A percentile compares a stretch with the other conserved stretches of the same genome.
Conservation (phyloP, 2,797 vertebrate species). For the Neomorphus geoffroyi region DNA sequence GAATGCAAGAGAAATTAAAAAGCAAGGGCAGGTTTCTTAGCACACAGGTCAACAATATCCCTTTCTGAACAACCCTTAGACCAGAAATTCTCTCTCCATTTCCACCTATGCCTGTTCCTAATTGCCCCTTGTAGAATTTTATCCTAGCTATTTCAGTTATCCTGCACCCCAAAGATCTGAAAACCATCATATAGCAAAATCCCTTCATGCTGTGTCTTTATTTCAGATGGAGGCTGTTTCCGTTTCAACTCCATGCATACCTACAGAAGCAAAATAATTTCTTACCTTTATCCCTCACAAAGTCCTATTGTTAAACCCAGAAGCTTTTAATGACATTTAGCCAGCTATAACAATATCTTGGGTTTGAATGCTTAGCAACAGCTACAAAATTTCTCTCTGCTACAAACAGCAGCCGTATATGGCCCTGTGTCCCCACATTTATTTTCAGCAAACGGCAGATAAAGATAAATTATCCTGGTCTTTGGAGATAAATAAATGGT, state of each 20-base stretch:
- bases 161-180: neutral
- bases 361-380: neutral
- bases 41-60: neutral
- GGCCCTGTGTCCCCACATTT: neutral
- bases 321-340: conserved; percentile 9
- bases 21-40: neutral
- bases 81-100: neutral
- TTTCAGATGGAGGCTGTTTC: neutral
- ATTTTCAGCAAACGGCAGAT: conserved; percentile 1
- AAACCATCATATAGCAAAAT: neutral
- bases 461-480: neutral
- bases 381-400: neutral
- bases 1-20: neutral
- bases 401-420: neutral
- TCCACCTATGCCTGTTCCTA: neutral
- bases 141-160: neutral
- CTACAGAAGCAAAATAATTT: neutral
- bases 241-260: neutral
- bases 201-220: neutral
- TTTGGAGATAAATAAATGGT: neutral
- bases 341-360: neutral
- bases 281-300: neutral
- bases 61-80: neutral
- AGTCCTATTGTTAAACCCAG: neutral
- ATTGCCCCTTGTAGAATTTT: neutral